Evolutionary conservation across 2,113 vertebrate genomes (phyloP).

Genomic region (Larimichthys polyactis): DNA sequence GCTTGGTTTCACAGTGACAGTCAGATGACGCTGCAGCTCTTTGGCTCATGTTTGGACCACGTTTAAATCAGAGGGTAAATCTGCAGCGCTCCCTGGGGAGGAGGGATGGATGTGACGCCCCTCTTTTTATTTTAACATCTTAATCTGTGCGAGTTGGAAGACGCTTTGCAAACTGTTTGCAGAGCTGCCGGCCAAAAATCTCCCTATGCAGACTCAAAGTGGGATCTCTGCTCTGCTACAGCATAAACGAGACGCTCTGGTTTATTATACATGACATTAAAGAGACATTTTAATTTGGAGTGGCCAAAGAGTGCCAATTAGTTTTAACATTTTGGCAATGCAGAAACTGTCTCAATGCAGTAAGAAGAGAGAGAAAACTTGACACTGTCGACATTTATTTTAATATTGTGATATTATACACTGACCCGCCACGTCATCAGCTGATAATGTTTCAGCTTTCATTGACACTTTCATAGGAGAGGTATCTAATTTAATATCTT

Average conservation of each 20-base stretch:
- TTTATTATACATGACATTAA: no score
- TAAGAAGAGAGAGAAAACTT: no score
- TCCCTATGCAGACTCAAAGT: background rate
- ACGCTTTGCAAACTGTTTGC: conserved; percentile 35
- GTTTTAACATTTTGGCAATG: no score
- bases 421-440: no score
- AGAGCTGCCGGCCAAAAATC: background rate
- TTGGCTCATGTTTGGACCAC: conserved; percentile 10
- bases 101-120: conserved; percentile 2
- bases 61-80: conserved; percentile 39
- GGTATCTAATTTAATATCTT: no score
- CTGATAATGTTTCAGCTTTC: no score
- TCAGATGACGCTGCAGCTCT: conserved; percentile 9
- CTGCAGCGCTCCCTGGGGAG: background rate
- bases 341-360: no score
- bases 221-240: background rate
- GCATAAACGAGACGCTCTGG: background rate
- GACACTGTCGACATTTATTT: no score
- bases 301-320: no score
- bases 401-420: no score
- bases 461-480: no score
- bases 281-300: no score
- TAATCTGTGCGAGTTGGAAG: conserved; percentile 60
- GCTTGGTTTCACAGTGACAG: background rate
- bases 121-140: conserved; percentile 47